Evolutionary conservation across 2,888 invertebrate species (phyloP), one percentile per base, ranked within the genome.

Genomic region (Heliconius ethilla): DNA sequence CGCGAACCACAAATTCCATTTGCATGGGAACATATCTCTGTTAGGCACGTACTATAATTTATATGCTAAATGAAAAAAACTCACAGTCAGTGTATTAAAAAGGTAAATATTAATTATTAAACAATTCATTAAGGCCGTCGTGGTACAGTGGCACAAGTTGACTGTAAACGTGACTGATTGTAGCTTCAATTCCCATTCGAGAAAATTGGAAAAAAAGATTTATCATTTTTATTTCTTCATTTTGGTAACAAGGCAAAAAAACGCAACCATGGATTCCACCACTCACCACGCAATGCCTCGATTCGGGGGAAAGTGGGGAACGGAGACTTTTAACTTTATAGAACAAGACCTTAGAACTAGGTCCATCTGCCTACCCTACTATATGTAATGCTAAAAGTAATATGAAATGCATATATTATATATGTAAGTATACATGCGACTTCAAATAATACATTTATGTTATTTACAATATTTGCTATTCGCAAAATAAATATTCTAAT

Each of bases 1-100:
- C 85, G 87, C 87, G 88, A 87, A 88, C 87, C 87, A 89, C 90
- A 87, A 89, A 88, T 89, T 91, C 91, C 89, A 93, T 93, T 91
- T 93, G 89, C 87, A 93, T 93, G 90, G 91, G 90, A 93, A 93
- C 92, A 87, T 88, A 85, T 82, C 82, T 82, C 83, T 85, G 66
- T 70, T 72, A 78, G 83, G 83, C 75, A 75, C 72, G 78, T 78
- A 62, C 67, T 78, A 81, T 82, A 51, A 74, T 66, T 72, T 65
- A 76, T 40, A 40, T 63, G 63, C n/a, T 15, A 59, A 72, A 76
- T 51, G 70, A 70, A 76, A 76, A 70, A 76, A 51, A 33, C 15
- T 6, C 37, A 81, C 81, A 82, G 81, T 77, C 78, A 25, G n/a
- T 29, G 33, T 73, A 77, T 81, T 80, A 79, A 6, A 40, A 33